Base-by-base conservation (phyloP, 2,113 vertebrate species). In the Columba janthina region DNA sequence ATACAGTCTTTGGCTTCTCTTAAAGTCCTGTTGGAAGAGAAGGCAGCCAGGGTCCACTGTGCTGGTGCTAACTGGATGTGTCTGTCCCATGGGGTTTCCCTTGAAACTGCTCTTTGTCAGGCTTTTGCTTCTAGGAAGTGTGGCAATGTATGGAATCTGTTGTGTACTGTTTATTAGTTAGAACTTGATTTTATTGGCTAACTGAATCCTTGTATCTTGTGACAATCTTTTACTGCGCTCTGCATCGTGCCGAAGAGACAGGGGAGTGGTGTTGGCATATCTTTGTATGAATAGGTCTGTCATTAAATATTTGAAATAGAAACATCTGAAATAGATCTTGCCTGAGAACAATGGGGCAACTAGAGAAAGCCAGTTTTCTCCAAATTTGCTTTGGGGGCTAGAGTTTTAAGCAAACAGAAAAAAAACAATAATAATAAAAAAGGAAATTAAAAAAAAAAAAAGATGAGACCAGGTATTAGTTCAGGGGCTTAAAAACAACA, bases 241-340 rank as follows among this genome's bases (percentile, higher is more conserved):
- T 92, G 77, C 90, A 88, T 90, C 88, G 42, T 84, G 96, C 90
- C 91, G 90, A 60, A 93, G 79, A 97, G 94, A 92, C 96, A 96
- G 94, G 83, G 96, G 96, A 97, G 93, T 97, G 95, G 96, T 94
- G 91, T 84, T 97, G 96, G 96, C 96, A 95, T 95, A 94, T 96
- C 95, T 93, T 92, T 95, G 88, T 89, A 97, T 97, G 96, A 97
- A 97, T 97, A 96, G 95, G 96, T 97, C 96, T 95, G 92, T 97
- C 96, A 94, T 95, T 97, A 97, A 96, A 96, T 96, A 96, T 93
- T 97, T 97, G 93, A 94, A 96, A 97, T 94, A 96, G 95, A 94
- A 96, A 95, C 96, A 96, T 95, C 95, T 97, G 96, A 97, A 97
- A 96, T 96, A 97, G 96, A 97, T 97, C 94, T 97, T 95, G 94